Base-by-base conservation (phyloP, 1,140 invertebrate species). In the Panulirus ornatus region DNA sequence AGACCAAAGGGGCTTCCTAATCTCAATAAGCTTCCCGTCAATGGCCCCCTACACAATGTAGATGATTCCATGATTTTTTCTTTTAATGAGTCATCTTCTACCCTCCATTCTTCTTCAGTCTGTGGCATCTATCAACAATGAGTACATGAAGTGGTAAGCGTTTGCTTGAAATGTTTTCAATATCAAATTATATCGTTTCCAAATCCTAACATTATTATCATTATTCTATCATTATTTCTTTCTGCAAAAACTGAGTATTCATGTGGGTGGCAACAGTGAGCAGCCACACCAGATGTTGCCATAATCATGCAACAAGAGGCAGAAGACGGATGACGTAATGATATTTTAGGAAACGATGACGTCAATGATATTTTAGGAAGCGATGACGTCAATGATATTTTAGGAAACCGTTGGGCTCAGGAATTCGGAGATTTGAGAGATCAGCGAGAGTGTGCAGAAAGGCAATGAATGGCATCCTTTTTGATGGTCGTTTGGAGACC, bases 391-490 rank as follows among this genome's bases (percentile, higher is more conserved):
- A 86, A 0, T 51, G 70, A 86, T 47, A 30, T 34, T 11, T n/a
- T 78, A 16, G 70, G n/a, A 38, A 76, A 47, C 11, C 22, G 19
- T 38, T 51, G 84, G 84, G 84, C 70, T 34, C 8, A 9, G 6
- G 84, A 86, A 51, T 40, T 86, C 44, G 2, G 42, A 76, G 1
- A 76, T 19, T 44, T 76, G 27, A 76, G 34, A 51, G 22, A 76
- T 19, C 71, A 86, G 42, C 84, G 76, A 63, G 36, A 47, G 22
- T 86, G 14, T 54, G 84, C 47, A 86, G n/a, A 40, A 86, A 86
- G n/a, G 84, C 70, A 19, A 86, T 86, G 14, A 75, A 75, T 51
- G 73, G 76, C 38, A 75, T 86, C 27, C 6, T 86, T 9, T 86
- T 86, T 75, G 84, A 75, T 38, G 84, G 70, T 54, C 70, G 54